Conservation (phyloP, 2,888 invertebrate species). For the Tachystola acroxantha region DNA sequence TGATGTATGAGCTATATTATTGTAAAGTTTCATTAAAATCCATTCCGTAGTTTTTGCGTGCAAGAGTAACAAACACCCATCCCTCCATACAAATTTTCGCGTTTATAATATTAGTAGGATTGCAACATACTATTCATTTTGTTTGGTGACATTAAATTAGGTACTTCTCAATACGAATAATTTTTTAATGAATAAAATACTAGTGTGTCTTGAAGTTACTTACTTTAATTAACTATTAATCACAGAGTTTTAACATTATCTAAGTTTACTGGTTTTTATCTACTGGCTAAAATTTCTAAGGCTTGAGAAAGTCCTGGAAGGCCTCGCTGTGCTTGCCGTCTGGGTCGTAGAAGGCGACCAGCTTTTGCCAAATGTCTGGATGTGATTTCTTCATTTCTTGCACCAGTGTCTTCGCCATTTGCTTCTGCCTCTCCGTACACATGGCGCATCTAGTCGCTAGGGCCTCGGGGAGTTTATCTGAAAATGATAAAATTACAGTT, state of each 20-base stretch:
- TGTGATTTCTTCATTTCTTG: constrained; percentile 74
- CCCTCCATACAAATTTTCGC: no score
- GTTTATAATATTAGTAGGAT: no score
- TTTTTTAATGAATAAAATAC: no score
- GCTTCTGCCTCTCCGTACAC: constrained; percentile 83
- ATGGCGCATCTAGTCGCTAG: constrained; percentile 82
- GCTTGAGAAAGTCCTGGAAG: constrained; percentile 50
- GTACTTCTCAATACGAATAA: no score
- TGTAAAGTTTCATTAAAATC: no score
- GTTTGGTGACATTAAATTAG: no score
- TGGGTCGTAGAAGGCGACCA: constrained; percentile 79
- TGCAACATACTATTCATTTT: no score
- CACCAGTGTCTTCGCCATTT: constrained; percentile 80
- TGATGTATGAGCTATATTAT: no score
- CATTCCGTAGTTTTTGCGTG: no score
- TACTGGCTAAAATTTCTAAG: no score
- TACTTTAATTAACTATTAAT: neutral
- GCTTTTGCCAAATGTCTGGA: constrained; percentile 72
- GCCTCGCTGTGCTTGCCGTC: constrained; percentile 72
- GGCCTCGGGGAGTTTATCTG: constrained; percentile 84
- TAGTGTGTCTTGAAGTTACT: neutral
- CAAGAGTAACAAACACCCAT: no score
- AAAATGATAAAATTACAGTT: constrained; percentile 24
- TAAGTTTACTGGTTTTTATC: no score
- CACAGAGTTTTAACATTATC: neutral